phyloP scores from a whole-genome alignment of 2,888 invertebrate species.

The Buathra laborator region DNA sequence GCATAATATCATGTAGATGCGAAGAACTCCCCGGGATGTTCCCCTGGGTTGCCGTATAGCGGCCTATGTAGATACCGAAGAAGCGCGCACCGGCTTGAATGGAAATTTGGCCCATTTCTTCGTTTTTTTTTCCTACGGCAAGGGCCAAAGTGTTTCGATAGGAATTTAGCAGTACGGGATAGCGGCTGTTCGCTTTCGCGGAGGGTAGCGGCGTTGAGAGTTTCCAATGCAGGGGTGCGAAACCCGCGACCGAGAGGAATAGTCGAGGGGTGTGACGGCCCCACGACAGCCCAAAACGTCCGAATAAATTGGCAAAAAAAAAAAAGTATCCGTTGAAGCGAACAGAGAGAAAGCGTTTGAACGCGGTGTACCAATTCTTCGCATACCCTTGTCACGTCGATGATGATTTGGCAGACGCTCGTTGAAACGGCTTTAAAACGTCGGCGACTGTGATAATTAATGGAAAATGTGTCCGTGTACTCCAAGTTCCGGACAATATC shows the following conservation, averaged over 20 bases:
- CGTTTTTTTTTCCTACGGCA: not conserved
- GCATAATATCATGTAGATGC: slow-evolving; percentile 79
- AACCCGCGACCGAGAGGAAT: not conserved
- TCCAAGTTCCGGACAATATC: slow-evolving; percentile 70
- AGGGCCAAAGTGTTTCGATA: slow-evolving; percentile 74
- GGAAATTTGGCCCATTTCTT: slow-evolving; percentile 76
- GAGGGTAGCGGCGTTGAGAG: slow-evolving; percentile 17
- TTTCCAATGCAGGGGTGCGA: not conserved
- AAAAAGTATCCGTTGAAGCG: slow-evolving; percentile 39
- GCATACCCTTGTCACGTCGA: slow-evolving; percentile 26
- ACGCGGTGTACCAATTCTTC: not conserved
- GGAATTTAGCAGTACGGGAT: slow-evolving; percentile 70
- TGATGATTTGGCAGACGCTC: slow-evolving; percentile 11
- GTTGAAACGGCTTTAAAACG: slow-evolving; percentile 60
- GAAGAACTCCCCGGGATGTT: slow-evolving; percentile 42
- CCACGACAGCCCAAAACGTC: slow-evolving; percentile 47
- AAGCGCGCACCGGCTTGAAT: slow-evolving; percentile 65
- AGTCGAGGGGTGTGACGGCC: slow-evolving; percentile 18
- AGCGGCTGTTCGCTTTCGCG: slow-evolving; percentile 58
- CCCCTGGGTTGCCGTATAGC: slow-evolving; percentile 61
- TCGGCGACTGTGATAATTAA: slow-evolving; percentile 72
- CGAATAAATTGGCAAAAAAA: slow-evolving; percentile 67
- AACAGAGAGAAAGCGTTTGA: not conserved
- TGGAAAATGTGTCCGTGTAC: slow-evolving; percentile 70
- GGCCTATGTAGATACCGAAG: slow-evolving; percentile 4